phyloP scores from a whole-genome alignment of 2,888 invertebrate genomes.

The Yponomeuta evonymella region DNA sequence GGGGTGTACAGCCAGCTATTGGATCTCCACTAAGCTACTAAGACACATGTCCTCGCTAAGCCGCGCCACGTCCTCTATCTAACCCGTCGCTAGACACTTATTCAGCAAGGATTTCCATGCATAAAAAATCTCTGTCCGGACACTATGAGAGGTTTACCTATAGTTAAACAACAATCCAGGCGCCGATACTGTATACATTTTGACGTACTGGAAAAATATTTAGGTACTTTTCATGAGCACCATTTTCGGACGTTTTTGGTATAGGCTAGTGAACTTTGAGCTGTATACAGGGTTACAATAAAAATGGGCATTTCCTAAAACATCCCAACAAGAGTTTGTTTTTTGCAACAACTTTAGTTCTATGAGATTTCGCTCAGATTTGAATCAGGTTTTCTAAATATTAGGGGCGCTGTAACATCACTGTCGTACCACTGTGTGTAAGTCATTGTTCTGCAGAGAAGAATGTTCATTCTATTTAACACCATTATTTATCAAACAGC shows the following conservation, averaged over 20 bases:
- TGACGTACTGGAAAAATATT: background rate
- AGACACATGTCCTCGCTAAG: conserved; percentile 20
- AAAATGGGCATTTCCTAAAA: no score
- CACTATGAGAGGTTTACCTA: conserved; percentile 9
- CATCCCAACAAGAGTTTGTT: no score
- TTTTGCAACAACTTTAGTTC: no score
- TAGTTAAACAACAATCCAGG: background rate
- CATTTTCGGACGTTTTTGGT: background rate
- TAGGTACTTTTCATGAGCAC: background rate
- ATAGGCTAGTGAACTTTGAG: background rate
- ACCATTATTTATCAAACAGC: no score
- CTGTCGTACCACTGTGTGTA: no score
- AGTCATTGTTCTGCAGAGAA: no score
- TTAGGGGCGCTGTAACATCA: no score
- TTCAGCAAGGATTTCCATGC: conserved; percentile 13
- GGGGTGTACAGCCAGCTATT: conserved; percentile 20
- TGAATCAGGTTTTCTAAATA: no score
- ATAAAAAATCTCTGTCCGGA: conserved; percentile 15
- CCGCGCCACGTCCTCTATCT: conserved; percentile 21
- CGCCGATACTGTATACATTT: background rate
- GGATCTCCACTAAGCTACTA: conserved; percentile 24
- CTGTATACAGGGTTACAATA: background rate
- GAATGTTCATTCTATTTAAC: no score
- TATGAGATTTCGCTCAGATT: no score
- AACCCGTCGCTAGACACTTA: conserved; percentile 11